Conservation (phyloP, 2,113 vertebrate species). For the Callithrix jacchus region DNA sequence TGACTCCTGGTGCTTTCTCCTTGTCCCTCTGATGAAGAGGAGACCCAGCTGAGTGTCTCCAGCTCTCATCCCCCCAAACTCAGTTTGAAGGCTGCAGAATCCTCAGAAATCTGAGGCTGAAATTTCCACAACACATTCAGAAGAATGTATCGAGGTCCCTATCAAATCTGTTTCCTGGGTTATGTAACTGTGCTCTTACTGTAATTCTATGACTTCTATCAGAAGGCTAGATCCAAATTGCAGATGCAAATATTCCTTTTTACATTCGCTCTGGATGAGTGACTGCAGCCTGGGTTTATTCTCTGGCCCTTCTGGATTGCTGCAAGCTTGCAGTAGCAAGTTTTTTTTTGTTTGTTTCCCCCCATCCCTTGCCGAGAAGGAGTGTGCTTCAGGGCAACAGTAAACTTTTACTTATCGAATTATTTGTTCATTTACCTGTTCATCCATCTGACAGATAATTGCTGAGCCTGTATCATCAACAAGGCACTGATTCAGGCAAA, state of each 20-base stretch:
- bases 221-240: constrained; percentile 20
- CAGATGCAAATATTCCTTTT: constrained; percentile 34
- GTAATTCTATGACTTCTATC: constrained; percentile 35
- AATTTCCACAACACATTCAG: not conserved
- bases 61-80: constrained; percentile 22
- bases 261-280: not conserved
- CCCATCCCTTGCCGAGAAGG: not conserved
- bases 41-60: constrained; percentile 41
- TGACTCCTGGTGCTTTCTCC: constrained; percentile 14
- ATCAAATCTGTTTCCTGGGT: not conserved
- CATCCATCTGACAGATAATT: not conserved
- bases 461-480: not conserved
- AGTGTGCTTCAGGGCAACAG: not conserved
- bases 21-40: not conserved
- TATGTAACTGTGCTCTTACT: not conserved
- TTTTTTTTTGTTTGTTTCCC: not conserved
- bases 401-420: not conserved
- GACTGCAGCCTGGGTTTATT: not conserved
- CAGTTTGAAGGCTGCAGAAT: not conserved
- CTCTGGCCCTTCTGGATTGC: not conserved
- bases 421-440: not conserved
- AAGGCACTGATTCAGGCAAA: not conserved
- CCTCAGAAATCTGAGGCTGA: not conserved
- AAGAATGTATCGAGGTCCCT: not conserved
- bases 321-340: not conserved